Percentiles rank a stretch among this genome's conserved stretches.
Evolutionary conservation across 2,888 invertebrate species (phyloP).

Genomic region (Tribolium freemani): DNA sequence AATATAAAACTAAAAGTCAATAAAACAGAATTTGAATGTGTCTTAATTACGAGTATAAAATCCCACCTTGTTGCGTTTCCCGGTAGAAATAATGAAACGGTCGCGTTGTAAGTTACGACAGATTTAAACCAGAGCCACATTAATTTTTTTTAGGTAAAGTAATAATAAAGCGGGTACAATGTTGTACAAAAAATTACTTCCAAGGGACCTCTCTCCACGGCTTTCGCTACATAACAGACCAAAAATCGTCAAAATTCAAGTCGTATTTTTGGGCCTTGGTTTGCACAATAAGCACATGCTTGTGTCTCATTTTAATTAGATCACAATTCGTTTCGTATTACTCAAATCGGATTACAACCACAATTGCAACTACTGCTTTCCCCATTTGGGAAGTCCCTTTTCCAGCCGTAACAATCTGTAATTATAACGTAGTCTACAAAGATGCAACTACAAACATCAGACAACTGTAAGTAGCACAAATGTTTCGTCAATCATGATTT

Average conservation of each 20-base stretch:
- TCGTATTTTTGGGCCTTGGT: slow-evolving; percentile 46
- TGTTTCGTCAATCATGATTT: too few relatives aligned
- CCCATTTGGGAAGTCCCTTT: slow-evolving; percentile 51
- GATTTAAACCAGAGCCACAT: neutral
- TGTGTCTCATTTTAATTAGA: slow-evolving; percentile 43
- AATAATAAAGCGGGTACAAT: neutral
- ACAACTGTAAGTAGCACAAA: slow-evolving; percentile 41
- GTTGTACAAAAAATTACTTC: slow-evolving; percentile 58
- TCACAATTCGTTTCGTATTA: slow-evolving; percentile 38
- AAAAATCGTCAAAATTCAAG: slow-evolving; percentile 39
- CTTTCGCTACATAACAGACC: slow-evolving; percentile 49
- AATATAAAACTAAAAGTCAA: slow-evolving; percentile 14
- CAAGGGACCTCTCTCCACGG: slow-evolving; percentile 47
- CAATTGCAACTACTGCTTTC: slow-evolving; percentile 41
- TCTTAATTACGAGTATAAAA: neutral
- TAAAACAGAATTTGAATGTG: neutral
- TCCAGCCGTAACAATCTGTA: slow-evolving; percentile 51
- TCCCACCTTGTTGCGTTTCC: neutral
- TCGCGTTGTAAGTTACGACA: neutral
- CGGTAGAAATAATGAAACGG: neutral
- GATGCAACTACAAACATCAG: slow-evolving; percentile 29
- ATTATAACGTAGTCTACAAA: slow-evolving; percentile 48
- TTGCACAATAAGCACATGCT: slow-evolving; percentile 37
- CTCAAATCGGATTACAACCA: slow-evolving; percentile 45
- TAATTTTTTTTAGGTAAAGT: slow-evolving; percentile 8